Conservation (phyloP, 2,113 vertebrate species). For the Caranx melampygus region DNA sequence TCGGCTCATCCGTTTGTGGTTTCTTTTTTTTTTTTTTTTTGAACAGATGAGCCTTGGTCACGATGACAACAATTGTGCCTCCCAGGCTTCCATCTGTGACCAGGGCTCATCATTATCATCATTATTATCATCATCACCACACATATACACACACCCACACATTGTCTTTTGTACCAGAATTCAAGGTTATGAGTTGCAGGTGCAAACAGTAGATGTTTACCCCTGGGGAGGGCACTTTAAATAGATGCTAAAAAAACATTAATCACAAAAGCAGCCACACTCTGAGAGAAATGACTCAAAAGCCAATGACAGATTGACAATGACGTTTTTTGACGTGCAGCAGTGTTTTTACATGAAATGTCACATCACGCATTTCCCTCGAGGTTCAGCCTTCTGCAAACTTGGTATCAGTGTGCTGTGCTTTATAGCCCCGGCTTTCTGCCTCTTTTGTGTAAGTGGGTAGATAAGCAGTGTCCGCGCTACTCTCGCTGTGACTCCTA, state of each 20-base stretch:
- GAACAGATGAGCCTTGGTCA: constrained; percentile 18
- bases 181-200: constrained; percentile 63
- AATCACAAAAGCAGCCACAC: constrained; percentile 22
- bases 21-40: not conserved
- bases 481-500: not conserved
- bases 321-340: not conserved
- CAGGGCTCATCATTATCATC: constrained; percentile 18
- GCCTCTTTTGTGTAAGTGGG: not conserved
- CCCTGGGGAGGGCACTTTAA: constrained; percentile 27
- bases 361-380: not conserved
- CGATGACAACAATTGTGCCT: constrained; percentile 29
- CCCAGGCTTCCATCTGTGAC: constrained; percentile 58
- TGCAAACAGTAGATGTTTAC: constrained; percentile 36
- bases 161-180: constrained; percentile 37
- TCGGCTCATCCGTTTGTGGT: not conserved
- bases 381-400: not conserved
- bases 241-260: constrained; percentile 49
- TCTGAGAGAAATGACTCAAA: constrained; percentile 6
- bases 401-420: not conserved
- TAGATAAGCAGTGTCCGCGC: not conserved
- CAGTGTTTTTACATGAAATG: not conserved
- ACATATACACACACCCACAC: constrained; percentile 7
- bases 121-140: not conserved
- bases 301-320: constrained; percentile 2
- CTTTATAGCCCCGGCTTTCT: not conserved